Base-by-base conservation (phyloP, 2,888 invertebrate genomes). In the Iphiclides podalirius region DNA sequence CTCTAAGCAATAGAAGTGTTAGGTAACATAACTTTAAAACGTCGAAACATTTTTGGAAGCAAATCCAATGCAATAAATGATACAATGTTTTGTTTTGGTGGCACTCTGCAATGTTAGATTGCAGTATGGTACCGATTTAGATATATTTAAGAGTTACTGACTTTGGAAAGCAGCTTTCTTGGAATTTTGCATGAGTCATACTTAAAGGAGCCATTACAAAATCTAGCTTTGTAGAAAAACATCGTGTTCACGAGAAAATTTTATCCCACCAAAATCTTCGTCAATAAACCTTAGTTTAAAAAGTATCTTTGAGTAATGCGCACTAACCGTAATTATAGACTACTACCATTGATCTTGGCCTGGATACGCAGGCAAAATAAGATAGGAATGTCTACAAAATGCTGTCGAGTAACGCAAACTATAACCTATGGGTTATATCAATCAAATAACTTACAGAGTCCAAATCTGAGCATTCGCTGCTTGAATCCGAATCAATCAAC, bases 401-500 rank as follows among this genome's bases (percentile, higher is more conserved):
- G 64, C 70, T 70, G 54, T 55, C 55, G 54, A 51, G 59, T 57
- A 61, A 44, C 16, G 51, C 47, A 64, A 31, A 61, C 63, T 69
- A 67, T 75, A 77, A 75, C 73, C 69, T 77, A 68, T 64, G 72
- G 63, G 64, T 65, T 68, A 56, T 52, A 53, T 56, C 47, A 55
- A 43, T 60, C 61, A 64, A 61, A 51, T 60, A 55, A 90, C 94
- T 93, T 90, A 96, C 96, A 66, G 94, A 94, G 79, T 96, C 95
- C 69, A 95, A 89, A 86, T 96, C 96, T 44, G 95, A 94, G 59
- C 92, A 94, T 64, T 93, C 94, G 77, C 94, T 94, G 78, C 94
- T 95, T 51, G 94, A 94, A 76, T 95, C 95, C 14, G 95, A 94
- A 75, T 96, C 95, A 63, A 95, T 93, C 55, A 95, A 85, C 33